Conservation (phyloP, 2,888 invertebrate species). For the Eupithecia exiguata region DNA sequence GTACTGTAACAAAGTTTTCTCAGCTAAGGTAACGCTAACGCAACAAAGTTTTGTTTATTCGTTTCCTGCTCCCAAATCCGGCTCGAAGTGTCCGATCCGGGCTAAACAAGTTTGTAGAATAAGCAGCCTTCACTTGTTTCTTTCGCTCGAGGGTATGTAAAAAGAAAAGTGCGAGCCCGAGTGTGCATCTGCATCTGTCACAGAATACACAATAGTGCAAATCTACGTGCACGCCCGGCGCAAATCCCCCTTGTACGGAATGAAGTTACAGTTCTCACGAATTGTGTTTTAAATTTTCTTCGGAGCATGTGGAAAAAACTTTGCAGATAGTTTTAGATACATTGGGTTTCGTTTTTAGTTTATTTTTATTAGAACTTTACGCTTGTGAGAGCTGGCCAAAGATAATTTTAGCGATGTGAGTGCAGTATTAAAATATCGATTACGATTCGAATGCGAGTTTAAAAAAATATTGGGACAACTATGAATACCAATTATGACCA, state of each 20-base stretch:
- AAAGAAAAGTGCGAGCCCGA: conserved; percentile 65
- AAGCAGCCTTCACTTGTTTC: conserved; percentile 73
- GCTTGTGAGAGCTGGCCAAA: not conserved
- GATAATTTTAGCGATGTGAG: not conserved
- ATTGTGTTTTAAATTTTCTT: conserved; percentile 74
- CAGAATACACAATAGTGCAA: not conserved
- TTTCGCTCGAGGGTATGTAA: conserved; percentile 66
- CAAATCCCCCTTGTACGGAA: conserved; percentile 76
- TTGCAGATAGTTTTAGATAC: conserved; percentile 61
- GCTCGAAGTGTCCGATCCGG: conserved; percentile 69
- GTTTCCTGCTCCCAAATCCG: conserved; percentile 67
- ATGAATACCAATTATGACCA: not conserved
- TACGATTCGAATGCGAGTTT: not conserved
- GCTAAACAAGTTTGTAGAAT: conserved; percentile 77
- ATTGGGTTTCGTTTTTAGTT: conserved; percentile 19
- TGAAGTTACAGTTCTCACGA: conserved; percentile 76
- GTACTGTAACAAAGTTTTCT: conserved; percentile 28
- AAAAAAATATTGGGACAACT: not conserved
- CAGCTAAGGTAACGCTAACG: conserved; percentile 37
- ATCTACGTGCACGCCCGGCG: conserved; percentile 46
- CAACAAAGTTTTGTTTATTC: conserved; percentile 47
- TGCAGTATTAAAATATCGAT: not conserved
- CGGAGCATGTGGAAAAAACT: conserved; percentile 70
- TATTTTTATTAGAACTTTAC: not conserved
- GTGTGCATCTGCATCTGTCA: conserved; percentile 67